Evolutionary conservation across 2,113 vertebrate genomes (phyloP), one percentile per base, ranked within the genome.

Genomic region (Tor tambroides): DNA sequence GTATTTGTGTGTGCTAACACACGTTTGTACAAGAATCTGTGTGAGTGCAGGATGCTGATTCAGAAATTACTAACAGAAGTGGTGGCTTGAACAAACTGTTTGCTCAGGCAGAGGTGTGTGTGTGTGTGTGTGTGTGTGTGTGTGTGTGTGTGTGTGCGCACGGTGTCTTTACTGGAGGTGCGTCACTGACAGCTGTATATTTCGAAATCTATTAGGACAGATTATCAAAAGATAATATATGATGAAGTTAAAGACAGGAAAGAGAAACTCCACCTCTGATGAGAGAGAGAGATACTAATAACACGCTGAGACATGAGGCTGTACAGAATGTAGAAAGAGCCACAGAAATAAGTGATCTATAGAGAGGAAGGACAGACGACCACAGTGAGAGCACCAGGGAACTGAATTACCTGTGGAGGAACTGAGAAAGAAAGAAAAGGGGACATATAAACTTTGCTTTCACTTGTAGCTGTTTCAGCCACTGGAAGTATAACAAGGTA

Each of bases 361-460:
- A 5, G 21, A 43, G 38, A 41, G 21, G 11, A 32, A 32, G 6
- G 2, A 32, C 4, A 69, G 14, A 32, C 14, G 5, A 69, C 65
- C 0, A 28, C 26, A 67, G 26, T 30, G 28, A 65, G 56, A 67
- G 5, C 26, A n/a, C 9, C 43, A 0, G 3, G 6, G 51, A 51
- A 80, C 87, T 61, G 28, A 17, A 43, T 83, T 9, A 88, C 56
- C 35, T 32, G 65, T 0, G 67, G 54, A 75, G 61, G 54, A 77
- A 86, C 23, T 7, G 67, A 72, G 8, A 86, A 61, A 86, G 35
- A 75, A 35, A 76, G 6, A 59, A 41, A 69, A 59, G 51, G 9
- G 7, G 38, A 38, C 5, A 1, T 5, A 19, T 28, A 51, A 30
- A 77, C n/a, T 9, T 56, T 1, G 49, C 65, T 35, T 71, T 71